Percentiles rank a stretch among this genome's conserved stretches.
Conservation (phyloP, 2,797 vertebrate genomes). For the Limnodromus scolopaceus region DNA sequence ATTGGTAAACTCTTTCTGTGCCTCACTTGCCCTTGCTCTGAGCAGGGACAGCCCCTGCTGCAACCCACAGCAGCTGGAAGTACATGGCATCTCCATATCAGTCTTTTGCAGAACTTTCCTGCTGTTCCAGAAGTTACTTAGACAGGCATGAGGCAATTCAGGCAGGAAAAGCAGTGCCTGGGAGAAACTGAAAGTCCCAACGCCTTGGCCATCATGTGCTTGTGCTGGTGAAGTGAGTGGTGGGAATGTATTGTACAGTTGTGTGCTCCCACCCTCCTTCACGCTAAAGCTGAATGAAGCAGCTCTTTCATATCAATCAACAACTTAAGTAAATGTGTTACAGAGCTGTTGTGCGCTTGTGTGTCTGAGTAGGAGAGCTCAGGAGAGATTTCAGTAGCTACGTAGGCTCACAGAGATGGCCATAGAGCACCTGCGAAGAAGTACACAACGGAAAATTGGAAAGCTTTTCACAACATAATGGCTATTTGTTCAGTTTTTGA, state of each 20-base stretch:
- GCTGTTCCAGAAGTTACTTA: background rate
- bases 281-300: background rate
- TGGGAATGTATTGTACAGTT: background rate
- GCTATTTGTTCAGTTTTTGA: background rate
- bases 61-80: background rate
- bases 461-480: background rate
- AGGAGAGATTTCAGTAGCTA: background rate
- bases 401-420: background rate
- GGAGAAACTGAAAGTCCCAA: background rate
- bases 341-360: background rate
- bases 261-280: background rate
- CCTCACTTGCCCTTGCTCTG: background rate
- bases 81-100: accelerated
- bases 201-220: background rate
- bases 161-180: background rate
- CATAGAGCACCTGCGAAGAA: background rate
- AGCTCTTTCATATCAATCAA: background rate
- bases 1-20: background rate
- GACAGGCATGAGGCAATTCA: background rate
- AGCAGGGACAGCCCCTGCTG: background rate
- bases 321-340: background rate
- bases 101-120: background rate
- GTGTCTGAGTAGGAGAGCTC: background rate
- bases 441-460: background rate
- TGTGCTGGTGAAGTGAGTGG: background rate